Evolutionary conservation across 2,113 vertebrate genomes (phyloP).

Genomic region (Mesocricetus auratus): DNA sequence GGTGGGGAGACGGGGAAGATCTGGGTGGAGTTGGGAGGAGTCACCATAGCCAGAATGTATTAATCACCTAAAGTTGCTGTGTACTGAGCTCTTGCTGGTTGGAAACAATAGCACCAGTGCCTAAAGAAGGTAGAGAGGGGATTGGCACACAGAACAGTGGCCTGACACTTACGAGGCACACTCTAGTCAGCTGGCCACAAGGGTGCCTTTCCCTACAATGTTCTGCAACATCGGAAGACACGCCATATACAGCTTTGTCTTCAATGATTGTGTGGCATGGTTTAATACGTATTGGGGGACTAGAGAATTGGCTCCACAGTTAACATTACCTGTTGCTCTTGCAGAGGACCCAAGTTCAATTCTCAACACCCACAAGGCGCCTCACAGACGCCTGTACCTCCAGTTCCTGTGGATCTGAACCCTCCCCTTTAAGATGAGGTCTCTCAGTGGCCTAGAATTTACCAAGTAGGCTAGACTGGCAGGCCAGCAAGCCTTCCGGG

Average conservation of each 20-base stretch:
- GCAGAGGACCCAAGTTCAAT: not conserved
- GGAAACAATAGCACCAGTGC: fast-evolving
- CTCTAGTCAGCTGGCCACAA: not conserved
- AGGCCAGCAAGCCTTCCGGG: not conserved
- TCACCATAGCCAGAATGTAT: no score
- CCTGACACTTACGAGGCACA: not conserved
- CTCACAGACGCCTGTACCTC: not conserved
- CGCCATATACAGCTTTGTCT: not conserved
- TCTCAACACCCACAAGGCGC: not conserved
- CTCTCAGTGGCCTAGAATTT: not conserved
- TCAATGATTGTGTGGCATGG: no score
- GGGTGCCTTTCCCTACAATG: not conserved
- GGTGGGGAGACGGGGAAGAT: not conserved
- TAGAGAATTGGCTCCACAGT: not conserved
- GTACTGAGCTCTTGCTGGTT: fast-evolving
- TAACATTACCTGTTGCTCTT: not conserved
- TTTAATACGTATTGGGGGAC: not conserved
- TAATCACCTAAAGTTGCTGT: not conserved
- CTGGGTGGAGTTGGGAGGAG: not conserved
- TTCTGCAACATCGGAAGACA: not conserved
- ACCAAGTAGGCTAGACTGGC: not conserved
- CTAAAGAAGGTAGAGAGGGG: not conserved
- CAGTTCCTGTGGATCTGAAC: not conserved
- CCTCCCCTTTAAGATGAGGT: not conserved
- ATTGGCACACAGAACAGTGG: not conserved